Conservation (phyloP, 2,888 invertebrate genomes). For the Disparrhopalites patrizii region DNA sequence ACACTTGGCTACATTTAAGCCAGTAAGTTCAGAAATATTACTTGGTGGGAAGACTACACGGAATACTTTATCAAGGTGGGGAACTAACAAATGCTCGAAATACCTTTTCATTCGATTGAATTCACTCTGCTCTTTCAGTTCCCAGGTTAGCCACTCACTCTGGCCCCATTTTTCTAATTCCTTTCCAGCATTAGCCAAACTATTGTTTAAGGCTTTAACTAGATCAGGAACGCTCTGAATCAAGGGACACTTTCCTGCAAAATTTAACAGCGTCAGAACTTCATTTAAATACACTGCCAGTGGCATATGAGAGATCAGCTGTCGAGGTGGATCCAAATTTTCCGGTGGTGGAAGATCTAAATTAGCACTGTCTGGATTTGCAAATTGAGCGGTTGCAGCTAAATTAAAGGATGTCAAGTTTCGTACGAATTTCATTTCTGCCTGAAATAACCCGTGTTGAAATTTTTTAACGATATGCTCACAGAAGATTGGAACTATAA, state of each 20-base stretch:
- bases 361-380: conserved; percentile 36
- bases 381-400: conserved; percentile 31
- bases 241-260: conserved; percentile 42
- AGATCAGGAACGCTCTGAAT: conserved; percentile 34
- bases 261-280: conserved; percentile 39
- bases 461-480: conserved; percentile 39
- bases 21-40: conserved; percentile 38
- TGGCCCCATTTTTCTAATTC: conserved; percentile 45
- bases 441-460: conserved; percentile 40
- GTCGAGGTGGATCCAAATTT: conserved; percentile 40
- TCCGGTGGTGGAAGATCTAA: conserved; percentile 34
- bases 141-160: conserved; percentile 46
- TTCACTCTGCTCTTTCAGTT: conserved; percentile 41
- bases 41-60: conserved; percentile 41
- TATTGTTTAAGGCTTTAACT: conserved; percentile 37
- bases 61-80: conserved; percentile 46
- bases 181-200: conserved; percentile 39
- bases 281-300: conserved; percentile 45
- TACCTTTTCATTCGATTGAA: conserved; percentile 44
- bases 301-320: conserved; percentile 39
- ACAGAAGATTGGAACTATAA: conserved; percentile 40
- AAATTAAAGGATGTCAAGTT: conserved; percentile 44
- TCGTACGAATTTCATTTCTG: conserved; percentile 42
- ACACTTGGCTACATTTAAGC: conserved; percentile 40
- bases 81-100: conserved; percentile 45